Conservation (phyloP, 2,888 invertebrate genomes). For the Abscondita cerata region DNA sequence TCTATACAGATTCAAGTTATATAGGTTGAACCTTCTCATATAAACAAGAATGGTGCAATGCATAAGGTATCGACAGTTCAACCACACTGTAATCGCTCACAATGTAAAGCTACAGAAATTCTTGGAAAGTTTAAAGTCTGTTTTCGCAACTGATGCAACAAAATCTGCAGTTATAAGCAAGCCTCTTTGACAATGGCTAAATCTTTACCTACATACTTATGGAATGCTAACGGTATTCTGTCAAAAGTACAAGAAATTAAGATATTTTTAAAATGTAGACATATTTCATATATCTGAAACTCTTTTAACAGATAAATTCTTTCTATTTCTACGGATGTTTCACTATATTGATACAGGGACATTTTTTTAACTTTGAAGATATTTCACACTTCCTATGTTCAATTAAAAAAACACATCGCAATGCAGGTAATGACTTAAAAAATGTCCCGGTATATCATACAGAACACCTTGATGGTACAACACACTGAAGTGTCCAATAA, state of each 20-base stretch:
- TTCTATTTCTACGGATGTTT: conserved; percentile 5
- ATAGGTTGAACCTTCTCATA: too few relatives aligned
- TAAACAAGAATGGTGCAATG: background rate
- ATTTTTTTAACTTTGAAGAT: too few relatives aligned
- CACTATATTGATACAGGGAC: too few relatives aligned
- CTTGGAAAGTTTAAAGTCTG: conserved; percentile 9
- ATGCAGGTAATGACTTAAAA: too few relatives aligned
- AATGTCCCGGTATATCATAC: too few relatives aligned
- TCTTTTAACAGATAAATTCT: conserved; percentile 11
- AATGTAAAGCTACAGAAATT: conserved; percentile 7
- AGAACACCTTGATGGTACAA: conserved; percentile 11
- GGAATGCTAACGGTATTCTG: conserved; percentile 12
- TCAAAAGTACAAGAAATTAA: conserved; percentile 11
- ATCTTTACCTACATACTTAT: conserved; percentile 6
- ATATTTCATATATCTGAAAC: too few relatives aligned
- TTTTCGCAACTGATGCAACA: conserved; percentile 6
- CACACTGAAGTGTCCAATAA: background rate
- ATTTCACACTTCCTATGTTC: too few relatives aligned
- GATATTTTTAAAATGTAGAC: background rate
- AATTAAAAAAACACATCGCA: too few relatives aligned
- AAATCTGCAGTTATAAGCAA: conserved; percentile 12
- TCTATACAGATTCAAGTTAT: too few relatives aligned
- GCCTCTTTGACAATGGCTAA: conserved; percentile 10
- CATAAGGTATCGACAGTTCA: background rate
- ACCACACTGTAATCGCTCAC: background rate